These are phyloP conservation scores for Drosophila malerkotliana DNA, from an alignment of 1,140 invertebrate species.

Conservation along the genomic window DNA sequence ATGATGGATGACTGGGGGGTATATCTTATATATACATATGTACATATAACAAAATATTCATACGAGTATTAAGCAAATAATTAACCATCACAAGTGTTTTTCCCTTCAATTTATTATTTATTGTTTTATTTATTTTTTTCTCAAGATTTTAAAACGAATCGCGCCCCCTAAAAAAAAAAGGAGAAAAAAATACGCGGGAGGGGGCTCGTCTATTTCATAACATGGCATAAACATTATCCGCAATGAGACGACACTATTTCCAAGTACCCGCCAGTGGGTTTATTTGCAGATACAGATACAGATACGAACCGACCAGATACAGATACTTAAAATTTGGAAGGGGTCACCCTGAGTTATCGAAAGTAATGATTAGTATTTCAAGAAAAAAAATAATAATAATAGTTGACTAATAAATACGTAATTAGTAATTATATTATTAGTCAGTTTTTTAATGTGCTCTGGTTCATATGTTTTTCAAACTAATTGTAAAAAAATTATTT, in stretches of 20 bases:
- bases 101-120: slow-evolving; percentile 28
- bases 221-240: slow-evolving; percentile 56
- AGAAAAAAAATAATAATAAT: neutral
- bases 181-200: slow-evolving; percentile 11
- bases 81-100: slow-evolving; percentile 12
- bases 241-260: slow-evolving; percentile 61
- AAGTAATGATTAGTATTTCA: slow-evolving; percentile 7
- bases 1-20: slow-evolving; percentile 27
- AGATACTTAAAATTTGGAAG: neutral
- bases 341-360: slow-evolving; percentile 23
- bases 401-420: neutral
- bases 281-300: slow-evolving; percentile 38
- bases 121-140: slow-evolving; percentile 37
- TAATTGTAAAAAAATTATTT: too few species aligned
- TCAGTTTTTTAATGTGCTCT: neutral
- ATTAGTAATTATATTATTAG: neutral
- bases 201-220: slow-evolving; percentile 73
- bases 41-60: too few species aligned
- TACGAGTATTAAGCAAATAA: slow-evolving; percentile 23
- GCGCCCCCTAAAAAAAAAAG: slow-evolving; percentile 46
- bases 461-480: too few species aligned
- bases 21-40: neutral
- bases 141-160: slow-evolving; percentile 26
- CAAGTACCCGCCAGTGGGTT: slow-evolving; percentile 39
- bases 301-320: slow-evolving; percentile 6